Evolutionary conservation across 2,113 vertebrate genomes (phyloP), one percentile per base, ranked within the genome.

Genomic region (Poicephalus gulielmi): DNA sequence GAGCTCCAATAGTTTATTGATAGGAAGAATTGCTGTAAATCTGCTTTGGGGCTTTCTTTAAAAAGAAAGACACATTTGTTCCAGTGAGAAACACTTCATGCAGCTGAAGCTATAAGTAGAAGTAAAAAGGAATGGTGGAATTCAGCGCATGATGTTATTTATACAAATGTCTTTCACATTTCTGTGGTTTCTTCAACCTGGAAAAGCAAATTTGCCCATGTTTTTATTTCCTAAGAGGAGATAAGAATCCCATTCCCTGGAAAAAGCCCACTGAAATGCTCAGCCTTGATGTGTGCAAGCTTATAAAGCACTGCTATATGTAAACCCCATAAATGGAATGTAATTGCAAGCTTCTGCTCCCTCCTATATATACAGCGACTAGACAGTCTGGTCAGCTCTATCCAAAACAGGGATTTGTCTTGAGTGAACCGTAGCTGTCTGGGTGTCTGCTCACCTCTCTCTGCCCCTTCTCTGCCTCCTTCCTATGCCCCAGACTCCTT

Each of bases 221-320:
- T 97, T 97, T 97, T 97, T 64, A 0, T 97, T 97, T 94, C 93
- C 92, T 96, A 97, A 95, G 96, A 95, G 95, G 85, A 96, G 95
- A 97, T 97, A 97, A 97, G 96, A 85, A 71, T 75, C 49, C 53
- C 53, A 86, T 89, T 97, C 93, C 83, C 63, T 93, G 77, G 92
- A 92, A 96, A 95, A 96, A 95, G 70, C 77, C 73, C 22, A 19
- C 70, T 86, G 81, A 66, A 88, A 86, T 9, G 62, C 75, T 94
- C 66, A 67, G 90, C 79, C 94, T 95, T 92, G 88, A 93, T 96
- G 94, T 94, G 76, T 82, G 90, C 75, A 85, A 39, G 62, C 75
- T 67, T 76, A 71, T 64, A 71, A 95, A 94, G 93, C 75, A 23
- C 5, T 5, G 66, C 90, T 89, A 57, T 93, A 93, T 92, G 95